Base-by-base conservation (phyloP, 2,888 invertebrate species). In the Agonopterix subpropinquella region DNA sequence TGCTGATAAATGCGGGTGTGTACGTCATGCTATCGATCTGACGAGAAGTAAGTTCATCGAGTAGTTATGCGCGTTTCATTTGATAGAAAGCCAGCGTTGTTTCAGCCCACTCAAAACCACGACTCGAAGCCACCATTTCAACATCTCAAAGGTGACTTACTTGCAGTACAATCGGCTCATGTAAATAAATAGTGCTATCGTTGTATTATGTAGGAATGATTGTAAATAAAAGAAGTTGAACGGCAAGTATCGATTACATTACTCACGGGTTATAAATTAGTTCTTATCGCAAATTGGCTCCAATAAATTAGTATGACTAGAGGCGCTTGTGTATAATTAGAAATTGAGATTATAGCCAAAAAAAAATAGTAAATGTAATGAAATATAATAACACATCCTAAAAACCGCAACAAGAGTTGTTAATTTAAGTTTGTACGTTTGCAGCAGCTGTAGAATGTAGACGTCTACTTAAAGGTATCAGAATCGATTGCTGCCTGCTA, bases 81-180 rank as follows among this genome's bases (percentile, higher is more conserved):
- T 47, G 43, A 70, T 77, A 71, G 73, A 79, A 73, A 76, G 73
- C 65, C 62, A 55, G 70, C 64, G 73, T 77, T 77, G 77, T 77
- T 65, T 59, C 50, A 64, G 53, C 67, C 69, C 65, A 74, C 70
- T 72, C 73, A 70, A 70, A 63, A 67, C 64, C 62, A 52, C 61
- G 59, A 68, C 70, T 68, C 70, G 52, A 57, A 65, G 71, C 68
- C 50, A 55, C 51, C 53, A 47, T 45, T 47, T 28, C 5, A 39
- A 39, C 39, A 8, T 9, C 39, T 39, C 11, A 41, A 28, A 28
- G 28, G 28, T 28, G 28, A 28, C 28, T 28, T 28, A 28, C 18
- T 18, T 18, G 4, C 28, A 28, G 28, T 42, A 55, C 37, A 55
- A 51, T 53, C 50, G 56, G 56, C 58, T 55, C 59, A 49, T 46